Evolutionary conservation across 2,113 vertebrate species (phyloP).

Genomic region (Barnardius zonarius): DNA sequence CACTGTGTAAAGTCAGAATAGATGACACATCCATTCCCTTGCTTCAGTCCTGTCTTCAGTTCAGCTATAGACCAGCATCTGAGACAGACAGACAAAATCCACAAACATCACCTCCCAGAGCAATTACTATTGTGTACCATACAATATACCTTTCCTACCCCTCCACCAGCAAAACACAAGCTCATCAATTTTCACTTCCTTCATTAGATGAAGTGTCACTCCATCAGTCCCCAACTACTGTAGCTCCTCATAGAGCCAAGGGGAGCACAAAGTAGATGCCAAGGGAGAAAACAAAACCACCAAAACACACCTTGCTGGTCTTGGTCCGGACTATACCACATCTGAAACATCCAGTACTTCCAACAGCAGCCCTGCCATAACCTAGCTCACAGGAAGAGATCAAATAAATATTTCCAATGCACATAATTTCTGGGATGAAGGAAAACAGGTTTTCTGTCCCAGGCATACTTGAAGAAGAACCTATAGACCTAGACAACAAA

Average conservation of each 20-base stretch:
- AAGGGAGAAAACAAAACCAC: background rate
- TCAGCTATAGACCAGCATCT: background rate
- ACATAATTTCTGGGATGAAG: background rate
- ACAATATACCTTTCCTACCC: background rate
- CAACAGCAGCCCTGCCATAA: background rate
- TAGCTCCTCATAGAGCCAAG: background rate
- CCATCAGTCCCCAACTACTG: background rate
- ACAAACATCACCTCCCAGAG: background rate
- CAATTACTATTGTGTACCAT: accelerated
- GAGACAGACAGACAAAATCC: background rate
- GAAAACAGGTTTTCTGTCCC: background rate
- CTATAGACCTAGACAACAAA: background rate
- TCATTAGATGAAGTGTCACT: background rate
- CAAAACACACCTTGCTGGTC: background rate
- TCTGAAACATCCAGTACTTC: background rate
- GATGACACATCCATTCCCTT: background rate
- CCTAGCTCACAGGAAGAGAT: background rate
- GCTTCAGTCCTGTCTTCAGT: background rate
- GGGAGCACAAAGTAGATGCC: background rate
- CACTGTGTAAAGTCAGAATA: background rate
- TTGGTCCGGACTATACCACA: background rate
- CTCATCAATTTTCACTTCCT: background rate
- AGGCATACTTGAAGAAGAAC: background rate
- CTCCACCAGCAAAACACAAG: background rate
- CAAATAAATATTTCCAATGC: background rate